These are phyloP conservation scores for Lordiphosa stackelbergi DNA, from an alignment of 1,140 invertebrate species.

Conservation along the genomic window DNA sequence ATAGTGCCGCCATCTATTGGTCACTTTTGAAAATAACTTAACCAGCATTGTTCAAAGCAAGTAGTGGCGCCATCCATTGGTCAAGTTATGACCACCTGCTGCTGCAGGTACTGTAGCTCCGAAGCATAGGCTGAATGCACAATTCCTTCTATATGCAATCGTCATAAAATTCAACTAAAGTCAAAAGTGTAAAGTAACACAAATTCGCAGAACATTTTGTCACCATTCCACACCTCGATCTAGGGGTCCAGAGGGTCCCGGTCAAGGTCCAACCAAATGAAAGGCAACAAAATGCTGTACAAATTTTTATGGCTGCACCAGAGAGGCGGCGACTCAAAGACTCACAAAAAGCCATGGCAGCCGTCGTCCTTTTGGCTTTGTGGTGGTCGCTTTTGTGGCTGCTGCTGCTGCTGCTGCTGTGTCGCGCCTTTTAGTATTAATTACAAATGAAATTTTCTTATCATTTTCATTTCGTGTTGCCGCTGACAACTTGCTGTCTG, in stretches of 20 bases:
- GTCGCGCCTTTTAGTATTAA: conserved; percentile 49
- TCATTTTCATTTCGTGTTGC: conserved; percentile 39
- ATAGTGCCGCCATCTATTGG: no score
- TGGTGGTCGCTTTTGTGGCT: conserved; percentile 45
- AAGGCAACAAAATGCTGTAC: conserved; percentile 48
- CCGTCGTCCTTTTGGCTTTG: conserved; percentile 11
- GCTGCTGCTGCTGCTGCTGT: conserved; percentile 23
- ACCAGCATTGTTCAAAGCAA: no score
- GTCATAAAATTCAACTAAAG: no score
- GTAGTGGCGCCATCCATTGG: no score
- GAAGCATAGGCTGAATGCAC: no score
- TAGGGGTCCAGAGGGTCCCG: not conserved
- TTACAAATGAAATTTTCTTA: conserved; percentile 56
- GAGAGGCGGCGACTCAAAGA: conserved; percentile 16
- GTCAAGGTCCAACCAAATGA: conserved; percentile 30
- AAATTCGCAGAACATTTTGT: no score
- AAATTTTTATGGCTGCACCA: conserved; percentile 49
- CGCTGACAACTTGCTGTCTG: conserved; percentile 50
- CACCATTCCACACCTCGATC: no score
- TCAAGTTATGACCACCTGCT: no score
- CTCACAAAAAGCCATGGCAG: conserved; percentile 31
- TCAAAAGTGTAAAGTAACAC: no score
- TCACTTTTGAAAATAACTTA: no score
- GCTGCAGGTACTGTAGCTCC: no score
- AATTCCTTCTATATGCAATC: no score